Conservation (phyloP, 2,888 invertebrate species). For the Pogonocherus hispidulus region DNA sequence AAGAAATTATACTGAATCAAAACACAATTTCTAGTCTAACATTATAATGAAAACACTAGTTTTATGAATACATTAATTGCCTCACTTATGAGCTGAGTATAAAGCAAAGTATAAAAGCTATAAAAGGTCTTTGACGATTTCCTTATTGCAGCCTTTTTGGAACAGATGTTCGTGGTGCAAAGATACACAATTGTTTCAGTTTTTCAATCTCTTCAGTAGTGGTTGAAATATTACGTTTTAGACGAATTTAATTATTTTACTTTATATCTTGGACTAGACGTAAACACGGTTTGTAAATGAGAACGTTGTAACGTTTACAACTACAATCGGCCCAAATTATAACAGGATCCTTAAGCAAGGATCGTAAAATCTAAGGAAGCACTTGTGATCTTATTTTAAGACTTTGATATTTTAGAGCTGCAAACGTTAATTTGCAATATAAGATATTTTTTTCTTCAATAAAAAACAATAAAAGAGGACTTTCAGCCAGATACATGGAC, state of each 20-base stretch:
- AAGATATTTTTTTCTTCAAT: too few relatives aligned
- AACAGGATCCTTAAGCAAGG: constrained; percentile 7
- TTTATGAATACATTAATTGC: constrained; percentile 28
- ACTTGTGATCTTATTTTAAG: constrained; percentile 8
- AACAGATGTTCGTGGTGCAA: constrained; percentile 32
- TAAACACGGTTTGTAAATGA: constrained; percentile 29
- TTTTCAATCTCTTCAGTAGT: constrained; percentile 18
- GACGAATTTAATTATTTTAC: constrained; percentile 13
- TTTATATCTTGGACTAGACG: constrained; percentile 20
- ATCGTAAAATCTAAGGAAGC: constrained; percentile 19
- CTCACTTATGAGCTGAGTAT: constrained; percentile 26
- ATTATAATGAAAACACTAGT: constrained; percentile 17
- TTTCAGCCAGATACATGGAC: too few relatives aligned
- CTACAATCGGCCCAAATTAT: constrained; percentile 12
- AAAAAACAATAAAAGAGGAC: too few relatives aligned
- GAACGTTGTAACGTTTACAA: constrained; percentile 19
- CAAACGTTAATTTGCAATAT: background rate
- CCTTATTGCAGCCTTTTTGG: constrained; percentile 35
- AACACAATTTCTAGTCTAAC: constrained; percentile 12
- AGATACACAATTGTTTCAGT: constrained; percentile 29
- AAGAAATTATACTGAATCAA: constrained; percentile 10
- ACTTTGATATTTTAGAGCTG: constrained; percentile 6
- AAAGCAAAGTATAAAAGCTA: constrained; percentile 13
- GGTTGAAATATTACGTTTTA: constrained; percentile 20
- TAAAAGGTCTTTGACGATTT: constrained; percentile 34